phyloP scores from a whole-genome alignment of 2,113 vertebrate species.

The Cyprinodon tularosa region DNA sequence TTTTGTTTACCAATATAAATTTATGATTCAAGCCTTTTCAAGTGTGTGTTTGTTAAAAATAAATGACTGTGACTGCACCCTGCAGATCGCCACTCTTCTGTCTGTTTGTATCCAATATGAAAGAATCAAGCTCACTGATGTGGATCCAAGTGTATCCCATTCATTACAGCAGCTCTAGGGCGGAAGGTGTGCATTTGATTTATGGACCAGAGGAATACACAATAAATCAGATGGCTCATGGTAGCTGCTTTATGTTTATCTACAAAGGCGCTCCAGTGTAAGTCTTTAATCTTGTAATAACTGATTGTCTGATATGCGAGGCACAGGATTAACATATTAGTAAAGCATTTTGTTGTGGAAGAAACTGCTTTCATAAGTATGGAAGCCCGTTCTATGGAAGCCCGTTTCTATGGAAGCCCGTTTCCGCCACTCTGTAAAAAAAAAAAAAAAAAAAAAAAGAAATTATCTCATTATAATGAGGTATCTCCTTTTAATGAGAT shows the following conservation, averaged over 20 bases:
- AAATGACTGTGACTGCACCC: conserved; percentile 10
- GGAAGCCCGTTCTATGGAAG: no score
- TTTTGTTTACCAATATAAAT: background rate
- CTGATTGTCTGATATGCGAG: background rate
- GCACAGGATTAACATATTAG: background rate
- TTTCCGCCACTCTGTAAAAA: no score
- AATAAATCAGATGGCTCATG: conserved; percentile 2
- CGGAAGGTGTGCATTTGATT: conserved; percentile 17
- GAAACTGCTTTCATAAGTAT: background rate
- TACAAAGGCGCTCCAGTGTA: background rate
- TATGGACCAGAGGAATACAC: conserved; percentile 10
- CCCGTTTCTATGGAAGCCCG: no score
- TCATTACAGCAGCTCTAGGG: conserved; percentile 22
- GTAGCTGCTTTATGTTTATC: background rate
- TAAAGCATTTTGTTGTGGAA: background rate
- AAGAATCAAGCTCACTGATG: conserved; percentile 28
- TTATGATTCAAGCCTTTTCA: background rate
- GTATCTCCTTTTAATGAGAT: no score
- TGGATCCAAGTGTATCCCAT: conserved; percentile 27
- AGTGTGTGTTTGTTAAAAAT: background rate
- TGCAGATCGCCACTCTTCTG: conserved; percentile 8
- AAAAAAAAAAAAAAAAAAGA: no score
- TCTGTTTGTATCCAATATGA: conserved; percentile 24
- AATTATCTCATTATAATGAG: no score
- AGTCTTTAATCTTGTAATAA: background rate